Percentiles rank a stretch among this genome's conserved stretches.
These are phyloP conservation scores for Campodea augens DNA, from an alignment of 1,140 invertebrate genomes.

Conservation along the genomic window DNA sequence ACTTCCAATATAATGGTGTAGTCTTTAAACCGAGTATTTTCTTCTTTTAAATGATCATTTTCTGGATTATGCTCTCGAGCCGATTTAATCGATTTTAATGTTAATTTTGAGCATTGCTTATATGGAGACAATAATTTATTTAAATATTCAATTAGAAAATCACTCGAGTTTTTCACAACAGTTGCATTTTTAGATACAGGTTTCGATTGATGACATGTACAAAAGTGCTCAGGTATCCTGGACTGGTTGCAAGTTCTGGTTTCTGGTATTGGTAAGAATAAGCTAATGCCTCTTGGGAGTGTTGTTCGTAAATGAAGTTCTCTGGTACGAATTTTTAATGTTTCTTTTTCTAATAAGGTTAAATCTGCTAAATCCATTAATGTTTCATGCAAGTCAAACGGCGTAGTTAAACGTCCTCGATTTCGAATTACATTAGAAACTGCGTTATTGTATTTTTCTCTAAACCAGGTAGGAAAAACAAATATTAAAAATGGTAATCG, in stretches of 20 bases:
- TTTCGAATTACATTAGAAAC: slow-evolving; percentile 22
- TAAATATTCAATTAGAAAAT: not conserved
- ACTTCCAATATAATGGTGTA: not conserved
- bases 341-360: not conserved
- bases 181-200: slow-evolving; percentile 5
- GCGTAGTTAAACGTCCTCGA: slow-evolving; percentile 21
- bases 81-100: not conserved
- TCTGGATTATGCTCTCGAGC: not conserved
- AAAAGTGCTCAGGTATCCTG: slow-evolving; percentile 31
- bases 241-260: slow-evolving; percentile 25
- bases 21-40: not conserved
- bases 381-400: slow-evolving; percentile 25
- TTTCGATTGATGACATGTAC: slow-evolving; percentile 28
- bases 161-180: not conserved
- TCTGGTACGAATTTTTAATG: not conserved
- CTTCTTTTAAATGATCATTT: not conserved
- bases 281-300: slow-evolving; percentile 14
- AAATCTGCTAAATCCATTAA: slow-evolving; percentile 19
- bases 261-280: slow-evolving; percentile 20
- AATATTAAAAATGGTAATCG: slow-evolving; percentile 32
- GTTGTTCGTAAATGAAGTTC: not conserved
- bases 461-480: slow-evolving; percentile 26
- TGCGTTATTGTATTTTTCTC: slow-evolving; percentile 20
- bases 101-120: slow-evolving; percentile 1
- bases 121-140: not conserved